Evolutionary conservation across 1,140 invertebrate species (phyloP).

Genomic region (Lysiphlebus fabarum): DNA sequence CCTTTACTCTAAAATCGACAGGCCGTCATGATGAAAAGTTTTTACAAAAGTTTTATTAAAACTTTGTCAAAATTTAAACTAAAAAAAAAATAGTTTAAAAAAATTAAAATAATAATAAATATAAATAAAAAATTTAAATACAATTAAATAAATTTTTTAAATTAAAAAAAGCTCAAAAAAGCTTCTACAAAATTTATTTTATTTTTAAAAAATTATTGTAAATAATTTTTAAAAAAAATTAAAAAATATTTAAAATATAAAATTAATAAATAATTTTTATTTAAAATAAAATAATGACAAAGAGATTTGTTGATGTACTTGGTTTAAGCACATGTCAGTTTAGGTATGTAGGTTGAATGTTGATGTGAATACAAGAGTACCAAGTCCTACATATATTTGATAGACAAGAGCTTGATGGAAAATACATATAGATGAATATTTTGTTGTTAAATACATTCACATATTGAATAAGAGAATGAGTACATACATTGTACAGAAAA

Average conservation of each 20-base stretch:
- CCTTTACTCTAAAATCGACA: no score
- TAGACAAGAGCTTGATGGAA: constrained; percentile 14
- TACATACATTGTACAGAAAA: constrained; percentile 4
- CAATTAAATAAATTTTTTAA: background rate
- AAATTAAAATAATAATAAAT: background rate
- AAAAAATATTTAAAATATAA: constrained; percentile 8
- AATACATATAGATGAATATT: background rate
- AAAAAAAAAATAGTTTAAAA: no score
- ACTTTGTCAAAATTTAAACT: no score
- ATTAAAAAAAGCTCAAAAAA: background rate
- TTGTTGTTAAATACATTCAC: background rate
- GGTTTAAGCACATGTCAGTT: constrained; percentile 35
- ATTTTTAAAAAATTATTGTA: background rate
- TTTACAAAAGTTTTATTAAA: no score
- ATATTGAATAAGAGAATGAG: background rate
- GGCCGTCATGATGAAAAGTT: no score
- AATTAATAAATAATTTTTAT: background rate
- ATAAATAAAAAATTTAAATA: background rate
- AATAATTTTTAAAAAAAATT: background rate
- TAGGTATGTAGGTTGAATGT: constrained; percentile 40
- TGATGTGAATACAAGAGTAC: constrained; percentile 27
- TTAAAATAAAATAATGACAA: constrained; percentile 4
- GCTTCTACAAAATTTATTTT: background rate
- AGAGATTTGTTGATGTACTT: constrained; percentile 25
- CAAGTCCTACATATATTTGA: background rate